These are phyloP conservation scores for Trialeurodes vaporariorum DNA, from an alignment of 1,140 invertebrate genomes.

Conservation along the genomic window DNA sequence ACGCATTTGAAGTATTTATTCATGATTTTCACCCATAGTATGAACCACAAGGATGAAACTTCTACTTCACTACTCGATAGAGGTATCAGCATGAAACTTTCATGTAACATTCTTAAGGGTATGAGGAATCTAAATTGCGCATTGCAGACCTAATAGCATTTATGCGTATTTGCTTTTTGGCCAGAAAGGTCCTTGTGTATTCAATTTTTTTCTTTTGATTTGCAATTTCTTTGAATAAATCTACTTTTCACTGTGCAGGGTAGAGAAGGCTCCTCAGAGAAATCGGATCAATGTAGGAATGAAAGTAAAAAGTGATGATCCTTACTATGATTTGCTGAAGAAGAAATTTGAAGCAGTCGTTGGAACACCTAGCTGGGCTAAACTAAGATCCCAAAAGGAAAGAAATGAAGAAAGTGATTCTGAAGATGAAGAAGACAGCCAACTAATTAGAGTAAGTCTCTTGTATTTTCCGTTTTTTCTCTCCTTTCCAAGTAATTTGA, in stretches of 20 bases:
- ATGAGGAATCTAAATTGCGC: background rate
- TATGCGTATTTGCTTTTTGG: background rate
- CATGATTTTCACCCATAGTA: too few relatives aligned
- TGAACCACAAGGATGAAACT: too few relatives aligned
- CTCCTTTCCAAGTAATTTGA: too few relatives aligned
- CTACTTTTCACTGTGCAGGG: background rate
- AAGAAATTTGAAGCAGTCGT: conserved; percentile 48
- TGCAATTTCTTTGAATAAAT: background rate
- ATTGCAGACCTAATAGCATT: background rate
- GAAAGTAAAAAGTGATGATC: background rate
- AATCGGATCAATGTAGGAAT: background rate
- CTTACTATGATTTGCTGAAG: background rate
- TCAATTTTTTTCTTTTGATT: too few relatives aligned
- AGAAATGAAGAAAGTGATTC: background rate
- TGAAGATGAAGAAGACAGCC: conserved; percentile 41
- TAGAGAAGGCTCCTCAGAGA: background rate
- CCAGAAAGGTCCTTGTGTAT: too few relatives aligned
- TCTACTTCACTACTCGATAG: too few relatives aligned
- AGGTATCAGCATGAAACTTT: background rate
- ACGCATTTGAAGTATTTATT: too few relatives aligned
- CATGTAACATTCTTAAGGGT: background rate
- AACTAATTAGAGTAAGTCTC: conserved; percentile 34
- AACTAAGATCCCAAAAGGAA: conserved; percentile 36
- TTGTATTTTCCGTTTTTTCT: too few relatives aligned
- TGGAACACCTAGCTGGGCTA: conserved; percentile 61